A percentile compares a stretch with the other conserved stretches of the same genome.
These are phyloP conservation scores for Myrmecobius fasciatus DNA, from an alignment of 2,113 vertebrate genomes.

Conservation along the genomic window DNA sequence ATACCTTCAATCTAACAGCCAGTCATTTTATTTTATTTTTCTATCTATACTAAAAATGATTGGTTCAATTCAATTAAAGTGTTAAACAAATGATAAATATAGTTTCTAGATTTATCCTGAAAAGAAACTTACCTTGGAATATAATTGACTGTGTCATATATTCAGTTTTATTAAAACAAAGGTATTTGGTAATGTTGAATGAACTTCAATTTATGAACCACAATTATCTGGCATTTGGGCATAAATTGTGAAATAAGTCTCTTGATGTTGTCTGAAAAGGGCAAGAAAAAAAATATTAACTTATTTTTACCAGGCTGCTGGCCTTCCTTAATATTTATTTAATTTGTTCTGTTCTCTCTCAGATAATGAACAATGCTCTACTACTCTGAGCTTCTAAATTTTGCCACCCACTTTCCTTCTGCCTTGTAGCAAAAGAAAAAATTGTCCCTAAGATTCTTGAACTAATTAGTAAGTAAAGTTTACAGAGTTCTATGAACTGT, in stretches of 20 bases:
- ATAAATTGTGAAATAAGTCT: neutral
- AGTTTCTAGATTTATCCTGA: neutral
- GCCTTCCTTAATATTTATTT: conserved; percentile 59
- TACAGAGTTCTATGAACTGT: conserved; percentile 21
- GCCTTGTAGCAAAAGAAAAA: conserved; percentile 32
- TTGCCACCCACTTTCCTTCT: conserved; percentile 71
- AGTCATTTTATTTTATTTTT: neutral
- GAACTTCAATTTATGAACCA: neutral
- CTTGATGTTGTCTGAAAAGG: conserved; percentile 43
- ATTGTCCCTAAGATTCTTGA: neutral
- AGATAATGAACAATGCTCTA: conserved; percentile 44
- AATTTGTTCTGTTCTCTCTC: conserved; percentile 23
- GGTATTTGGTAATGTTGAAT: neutral
- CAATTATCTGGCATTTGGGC: neutral
- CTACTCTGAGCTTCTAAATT: neutral
- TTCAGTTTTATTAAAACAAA: conserved; percentile 21
- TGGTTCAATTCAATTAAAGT: neutral
- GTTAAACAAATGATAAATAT: neutral
- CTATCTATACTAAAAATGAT: neutral
- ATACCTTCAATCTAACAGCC: neutral
- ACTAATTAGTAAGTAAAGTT: neutral
- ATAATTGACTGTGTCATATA: neutral
- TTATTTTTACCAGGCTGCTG: neutral
- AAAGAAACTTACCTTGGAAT: neutral
- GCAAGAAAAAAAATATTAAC: neutral